phyloP scores from a whole-genome alignment of 2,797 vertebrate genomes.

The Sphaeramia orbicularis region DNA sequence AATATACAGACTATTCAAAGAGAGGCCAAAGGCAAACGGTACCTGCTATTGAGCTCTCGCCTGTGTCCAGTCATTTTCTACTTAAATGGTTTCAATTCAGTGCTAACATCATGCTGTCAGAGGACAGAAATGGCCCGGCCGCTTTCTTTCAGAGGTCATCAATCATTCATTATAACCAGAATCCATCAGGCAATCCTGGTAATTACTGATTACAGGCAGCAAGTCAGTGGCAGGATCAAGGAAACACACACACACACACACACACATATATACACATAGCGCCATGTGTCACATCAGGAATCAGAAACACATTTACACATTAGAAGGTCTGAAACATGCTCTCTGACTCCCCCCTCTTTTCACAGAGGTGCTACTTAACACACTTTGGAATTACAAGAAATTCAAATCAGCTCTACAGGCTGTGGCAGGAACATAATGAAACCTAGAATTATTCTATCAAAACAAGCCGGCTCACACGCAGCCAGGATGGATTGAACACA shows the following conservation, averaged over 20 bases:
- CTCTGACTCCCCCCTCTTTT: conserved; percentile 56
- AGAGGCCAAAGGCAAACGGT: conserved; percentile 54
- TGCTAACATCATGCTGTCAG: conserved; percentile 76
- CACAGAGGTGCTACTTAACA: conserved; percentile 85
- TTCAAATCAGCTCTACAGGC: conserved; percentile 79
- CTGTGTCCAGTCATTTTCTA: conserved; percentile 77
- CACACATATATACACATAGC: conserved; percentile 14
- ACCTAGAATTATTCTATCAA: conserved; percentile 88
- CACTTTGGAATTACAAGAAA: conserved; percentile 80
- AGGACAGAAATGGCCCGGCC: conserved; percentile 68
- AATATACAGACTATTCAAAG: conserved; percentile 57
- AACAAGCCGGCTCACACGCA: conserved; percentile 69
- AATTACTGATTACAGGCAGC: conserved; percentile 85
- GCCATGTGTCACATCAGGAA: conserved; percentile 75
- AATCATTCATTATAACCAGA: conserved; percentile 83
- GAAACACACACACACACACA: conserved; percentile 52
- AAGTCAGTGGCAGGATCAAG: conserved; percentile 62
- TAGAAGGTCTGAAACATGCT: conserved; percentile 70
- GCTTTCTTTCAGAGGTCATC: conserved; percentile 77
- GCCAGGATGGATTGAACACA: conserved; percentile 74
- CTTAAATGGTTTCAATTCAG: conserved; percentile 85
- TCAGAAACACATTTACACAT: conserved; percentile 84
- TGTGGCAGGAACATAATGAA: conserved; percentile 85
- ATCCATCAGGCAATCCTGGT: conserved; percentile 83
- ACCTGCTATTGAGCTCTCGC: conserved; percentile 66